phyloP scores from a whole-genome alignment of 2,888 invertebrate species.

The Mayetiola destructor region DNA sequence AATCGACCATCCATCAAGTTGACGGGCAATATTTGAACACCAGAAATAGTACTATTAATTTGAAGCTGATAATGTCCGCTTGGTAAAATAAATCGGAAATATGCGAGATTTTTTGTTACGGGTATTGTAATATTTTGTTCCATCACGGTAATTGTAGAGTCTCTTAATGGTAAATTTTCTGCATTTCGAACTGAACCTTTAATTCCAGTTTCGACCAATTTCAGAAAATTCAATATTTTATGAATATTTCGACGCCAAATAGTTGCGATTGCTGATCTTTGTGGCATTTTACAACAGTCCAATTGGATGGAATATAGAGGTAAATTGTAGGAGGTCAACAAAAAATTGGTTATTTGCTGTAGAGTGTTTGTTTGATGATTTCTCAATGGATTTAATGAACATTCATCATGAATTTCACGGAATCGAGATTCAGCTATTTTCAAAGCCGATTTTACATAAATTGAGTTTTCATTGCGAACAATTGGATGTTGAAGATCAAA shows the following conservation, averaged over 20 bases:
- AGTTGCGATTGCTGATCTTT: conserved; percentile 45
- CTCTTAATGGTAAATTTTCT: conserved; percentile 46
- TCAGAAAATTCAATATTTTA: conserved; percentile 47
- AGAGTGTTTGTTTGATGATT: conserved; percentile 5
- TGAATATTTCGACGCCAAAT: conserved; percentile 56
- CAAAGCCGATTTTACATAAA: conserved; percentile 28
- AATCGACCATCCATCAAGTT: neutral
- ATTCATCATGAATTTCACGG: conserved; percentile 20
- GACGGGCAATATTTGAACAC: neutral
- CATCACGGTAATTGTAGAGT: conserved; percentile 54
- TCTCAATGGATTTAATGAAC: conserved; percentile 1
- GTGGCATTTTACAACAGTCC: conserved; percentile 72
- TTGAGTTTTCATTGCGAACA: conserved; percentile 19
- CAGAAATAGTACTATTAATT: conserved; percentile 25
- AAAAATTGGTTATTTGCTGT: conserved; percentile 39
- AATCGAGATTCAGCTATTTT: conserved; percentile 27
- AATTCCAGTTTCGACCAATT: conserved; percentile 51
- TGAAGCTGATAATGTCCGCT: conserved; percentile 52
- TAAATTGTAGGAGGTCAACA: conserved; percentile 47
- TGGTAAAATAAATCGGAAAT: conserved; percentile 56
- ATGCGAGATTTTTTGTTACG: conserved; percentile 52
- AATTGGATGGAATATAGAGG: conserved; percentile 58
- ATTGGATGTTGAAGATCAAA: conserved; percentile 40
- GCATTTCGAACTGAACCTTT: conserved; percentile 55
- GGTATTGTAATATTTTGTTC: conserved; percentile 37